phyloP scores from a whole-genome alignment of 2,888 invertebrate genomes.

The Linnaemya tessellans region DNA sequence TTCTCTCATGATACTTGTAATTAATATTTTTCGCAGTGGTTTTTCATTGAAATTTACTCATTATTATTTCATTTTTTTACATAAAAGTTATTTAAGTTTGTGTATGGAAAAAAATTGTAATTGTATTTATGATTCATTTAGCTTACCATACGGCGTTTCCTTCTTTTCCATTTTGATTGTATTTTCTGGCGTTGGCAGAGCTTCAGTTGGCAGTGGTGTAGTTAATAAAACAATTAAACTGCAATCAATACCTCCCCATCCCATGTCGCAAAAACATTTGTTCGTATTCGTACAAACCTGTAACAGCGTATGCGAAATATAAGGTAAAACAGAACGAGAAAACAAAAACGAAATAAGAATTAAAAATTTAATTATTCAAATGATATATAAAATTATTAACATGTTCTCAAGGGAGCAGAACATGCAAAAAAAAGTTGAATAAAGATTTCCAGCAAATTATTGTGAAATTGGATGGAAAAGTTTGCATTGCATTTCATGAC shows the following conservation, averaged over 20 bases:
- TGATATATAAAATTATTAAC: constrained; percentile 46
- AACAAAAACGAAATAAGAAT: constrained; percentile 16
- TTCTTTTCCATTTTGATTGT: constrained; percentile 91
- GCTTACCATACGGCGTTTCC: constrained; percentile 96
- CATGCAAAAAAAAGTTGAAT: not conserved
- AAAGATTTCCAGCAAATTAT: constrained; percentile 13
- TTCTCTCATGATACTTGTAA: constrained; percentile 7
- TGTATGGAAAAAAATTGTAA: constrained; percentile 44
- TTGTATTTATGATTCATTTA: constrained; percentile 62
- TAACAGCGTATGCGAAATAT: constrained; percentile 68
- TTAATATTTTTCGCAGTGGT: constrained; percentile 29
- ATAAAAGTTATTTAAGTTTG: constrained; percentile 36
- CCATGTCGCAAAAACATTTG: constrained; percentile 94
- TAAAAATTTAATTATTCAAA: constrained; percentile 53
- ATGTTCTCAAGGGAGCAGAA: constrained; percentile 16
- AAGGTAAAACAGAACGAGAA: constrained; percentile 4
- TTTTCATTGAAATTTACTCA: constrained; percentile 39
- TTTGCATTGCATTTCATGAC: not conserved
- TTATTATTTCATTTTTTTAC: constrained; percentile 32
- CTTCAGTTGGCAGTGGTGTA: constrained; percentile 85
- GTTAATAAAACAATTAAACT: constrained; percentile 89
- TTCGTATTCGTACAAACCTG: constrained; percentile 96
- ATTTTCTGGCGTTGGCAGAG: constrained; percentile 85
- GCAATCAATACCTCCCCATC: constrained; percentile 95
- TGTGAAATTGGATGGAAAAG: not conserved